Conservation (phyloP, 2,113 vertebrate species). For the Tinamus guttatus region DNA sequence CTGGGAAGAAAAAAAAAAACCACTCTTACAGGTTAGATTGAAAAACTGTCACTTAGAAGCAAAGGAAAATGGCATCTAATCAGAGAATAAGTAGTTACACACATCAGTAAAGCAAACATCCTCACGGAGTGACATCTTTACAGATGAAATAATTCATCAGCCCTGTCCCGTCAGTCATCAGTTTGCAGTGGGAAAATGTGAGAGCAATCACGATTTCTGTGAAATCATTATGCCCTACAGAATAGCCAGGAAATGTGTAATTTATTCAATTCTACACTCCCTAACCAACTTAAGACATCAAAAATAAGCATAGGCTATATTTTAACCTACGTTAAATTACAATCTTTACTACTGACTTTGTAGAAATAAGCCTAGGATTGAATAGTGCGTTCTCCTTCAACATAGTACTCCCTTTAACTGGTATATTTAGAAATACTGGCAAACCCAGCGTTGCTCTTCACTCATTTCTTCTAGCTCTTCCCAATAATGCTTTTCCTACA, state of each 20-base stretch:
- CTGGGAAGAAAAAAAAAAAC: too few species aligned
- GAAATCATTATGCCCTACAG: neutral
- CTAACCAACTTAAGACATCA: neutral
- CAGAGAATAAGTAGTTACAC: neutral
- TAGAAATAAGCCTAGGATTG: neutral
- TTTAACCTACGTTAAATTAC: neutral
- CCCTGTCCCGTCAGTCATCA: neutral
- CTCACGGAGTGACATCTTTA: neutral
- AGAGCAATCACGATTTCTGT: accelerated
- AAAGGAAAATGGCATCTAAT: neutral
- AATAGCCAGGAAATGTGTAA: neutral
- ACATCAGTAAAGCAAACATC: neutral
- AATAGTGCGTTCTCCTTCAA: neutral
- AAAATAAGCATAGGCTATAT: neutral
- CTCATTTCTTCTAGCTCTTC: neutral
- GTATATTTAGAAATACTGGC: neutral
- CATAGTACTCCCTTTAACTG: neutral
- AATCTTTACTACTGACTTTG: neutral
- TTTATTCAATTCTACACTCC: accelerated
- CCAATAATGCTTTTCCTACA: neutral
- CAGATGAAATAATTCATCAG: neutral
- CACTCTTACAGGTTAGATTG: neutral
- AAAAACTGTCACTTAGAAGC: neutral
- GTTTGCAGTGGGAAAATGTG: neutral
- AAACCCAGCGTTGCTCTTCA: neutral